Conservation (phyloP, 2,888 invertebrate species). For the Synanthedon tipuliformis region DNA sequence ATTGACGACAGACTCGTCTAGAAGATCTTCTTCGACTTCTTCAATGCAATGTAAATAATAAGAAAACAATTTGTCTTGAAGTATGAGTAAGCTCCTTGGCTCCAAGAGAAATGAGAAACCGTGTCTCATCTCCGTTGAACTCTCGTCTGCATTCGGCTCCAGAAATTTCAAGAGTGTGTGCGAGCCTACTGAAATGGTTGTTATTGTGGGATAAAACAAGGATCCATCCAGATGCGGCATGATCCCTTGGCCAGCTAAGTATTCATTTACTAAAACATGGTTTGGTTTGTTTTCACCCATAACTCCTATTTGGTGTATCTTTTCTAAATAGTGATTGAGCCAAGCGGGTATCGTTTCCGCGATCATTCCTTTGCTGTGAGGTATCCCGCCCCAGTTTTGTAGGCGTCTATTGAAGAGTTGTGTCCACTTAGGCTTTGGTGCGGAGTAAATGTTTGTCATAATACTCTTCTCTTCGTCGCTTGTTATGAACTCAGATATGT, state of each 20-base stretch:
- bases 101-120: slow-evolving; percentile 85
- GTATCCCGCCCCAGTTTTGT: slow-evolving; percentile 98
- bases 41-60: slow-evolving; percentile 89
- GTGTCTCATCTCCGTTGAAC: slow-evolving; percentile 27
- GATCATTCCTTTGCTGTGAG: slow-evolving; percentile 93
- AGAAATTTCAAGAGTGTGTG: slow-evolving; percentile 91
- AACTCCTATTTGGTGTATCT: slow-evolving; percentile 74
- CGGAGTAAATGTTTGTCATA: slow-evolving; percentile 77
- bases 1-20: slow-evolving; percentile 74
- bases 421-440: slow-evolving; percentile 97
- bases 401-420: slow-evolving; percentile 88
- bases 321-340: slow-evolving; percentile 79
- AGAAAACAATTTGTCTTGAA: slow-evolving; percentile 85
- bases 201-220: slow-evolving; percentile 90
- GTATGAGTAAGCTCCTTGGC: slow-evolving; percentile 87
- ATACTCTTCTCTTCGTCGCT: slow-evolving; percentile 78
- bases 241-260: slow-evolving; percentile 92
- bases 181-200: slow-evolving; percentile 92
- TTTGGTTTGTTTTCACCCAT: slow-evolving; percentile 85
- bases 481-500: slow-evolving; percentile 89
- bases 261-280: slow-evolving; percentile 96
- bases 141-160: slow-evolving; percentile 49
- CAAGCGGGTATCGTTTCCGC: slow-evolving; percentile 89
- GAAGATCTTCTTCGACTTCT: slow-evolving; percentile 74
- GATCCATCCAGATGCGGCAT: slow-evolving; percentile 98